phyloP scores from a whole-genome alignment of 1,140 invertebrate species.

The Drosophila kanapiae region DNA sequence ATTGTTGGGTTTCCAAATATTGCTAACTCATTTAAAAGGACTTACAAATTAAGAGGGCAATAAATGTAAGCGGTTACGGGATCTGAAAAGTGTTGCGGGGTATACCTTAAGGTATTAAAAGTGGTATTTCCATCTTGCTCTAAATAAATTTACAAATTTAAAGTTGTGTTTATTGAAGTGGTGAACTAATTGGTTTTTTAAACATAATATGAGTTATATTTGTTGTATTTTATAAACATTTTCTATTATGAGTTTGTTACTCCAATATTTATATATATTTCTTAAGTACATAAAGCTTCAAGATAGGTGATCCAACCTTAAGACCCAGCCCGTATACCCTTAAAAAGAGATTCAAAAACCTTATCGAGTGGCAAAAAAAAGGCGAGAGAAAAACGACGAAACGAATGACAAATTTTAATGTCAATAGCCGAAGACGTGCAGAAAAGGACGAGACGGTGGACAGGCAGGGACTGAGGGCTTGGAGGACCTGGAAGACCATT shows the following conservation, averaged over 20 bases:
- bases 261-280: not conserved
- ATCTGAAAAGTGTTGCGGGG: not conserved
- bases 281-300: not conserved
- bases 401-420: slow-evolving; percentile 82
- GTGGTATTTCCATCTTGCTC: not conserved
- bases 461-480: not conserved
- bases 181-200: too few species aligned
- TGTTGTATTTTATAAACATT: not conserved
- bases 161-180: not conserved
- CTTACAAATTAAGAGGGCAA: slow-evolving; percentile 6
- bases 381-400: slow-evolving; percentile 29
- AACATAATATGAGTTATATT: too few species aligned
- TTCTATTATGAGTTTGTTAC: not conserved
- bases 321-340: not conserved
- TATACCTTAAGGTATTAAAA: not conserved
- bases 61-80: slow-evolving; percentile 5
- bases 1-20: slow-evolving; percentile 8
- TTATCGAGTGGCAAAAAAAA: slow-evolving; percentile 46
- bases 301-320: not conserved
- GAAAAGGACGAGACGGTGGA: slow-evolving; percentile 14
- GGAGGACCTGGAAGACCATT: slow-evolving; percentile 34
- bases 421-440: slow-evolving; percentile 73
- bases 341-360: not conserved
- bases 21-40: slow-evolving; percentile 11
- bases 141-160: too few species aligned